phyloP scores from a whole-genome alignment of 2,113 vertebrate species.

The Daphoenositta chrysoptera region DNA sequence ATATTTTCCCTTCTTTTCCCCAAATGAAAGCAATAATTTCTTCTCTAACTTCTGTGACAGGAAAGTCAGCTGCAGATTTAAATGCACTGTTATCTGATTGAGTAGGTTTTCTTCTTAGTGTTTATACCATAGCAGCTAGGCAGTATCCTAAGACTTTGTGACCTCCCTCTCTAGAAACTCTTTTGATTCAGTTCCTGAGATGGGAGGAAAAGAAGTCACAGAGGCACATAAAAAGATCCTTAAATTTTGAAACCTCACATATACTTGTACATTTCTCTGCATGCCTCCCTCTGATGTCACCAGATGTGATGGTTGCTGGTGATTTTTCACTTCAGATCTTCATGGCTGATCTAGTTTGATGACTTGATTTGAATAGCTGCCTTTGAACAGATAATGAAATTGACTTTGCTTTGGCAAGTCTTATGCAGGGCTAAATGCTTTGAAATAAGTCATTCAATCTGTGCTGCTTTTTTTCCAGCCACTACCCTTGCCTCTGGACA shows the following conservation, averaged over 20 bases:
- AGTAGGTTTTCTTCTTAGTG: neutral
- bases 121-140: neutral
- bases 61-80: neutral
- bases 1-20: neutral
- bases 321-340: neutral
- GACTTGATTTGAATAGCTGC: neutral
- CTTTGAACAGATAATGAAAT: neutral
- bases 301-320: rapidly evolving
- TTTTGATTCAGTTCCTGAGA: neutral
- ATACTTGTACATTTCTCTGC: neutral
- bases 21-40: neutral
- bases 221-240: neutral
- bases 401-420: neutral
- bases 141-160: neutral
- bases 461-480: slow-evolving; percentile 68
- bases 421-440: neutral
- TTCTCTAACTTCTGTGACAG: neutral
- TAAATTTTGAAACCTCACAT: neutral
- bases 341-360: neutral
- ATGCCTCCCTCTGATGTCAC: neutral
- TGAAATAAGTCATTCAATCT: neutral
- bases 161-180: neutral
- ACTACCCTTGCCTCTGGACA: slow-evolving; percentile 91
- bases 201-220: neutral
- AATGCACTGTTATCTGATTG: neutral